Evolutionary conservation across 2,113 vertebrate species (phyloP).

Genomic region (Polypterus senegalus): DNA sequence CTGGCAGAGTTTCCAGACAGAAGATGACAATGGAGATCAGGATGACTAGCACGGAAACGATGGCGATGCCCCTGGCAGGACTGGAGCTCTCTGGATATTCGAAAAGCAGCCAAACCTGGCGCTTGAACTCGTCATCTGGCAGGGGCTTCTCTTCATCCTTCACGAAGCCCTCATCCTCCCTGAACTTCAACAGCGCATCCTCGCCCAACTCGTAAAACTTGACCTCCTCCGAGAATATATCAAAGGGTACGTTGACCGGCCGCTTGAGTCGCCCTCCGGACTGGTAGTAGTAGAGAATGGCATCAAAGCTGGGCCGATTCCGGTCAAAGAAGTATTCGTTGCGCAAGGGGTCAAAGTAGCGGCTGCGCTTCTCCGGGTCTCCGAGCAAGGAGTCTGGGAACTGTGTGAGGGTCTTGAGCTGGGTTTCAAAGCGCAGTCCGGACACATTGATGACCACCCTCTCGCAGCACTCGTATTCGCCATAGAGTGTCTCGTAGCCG

Average conservation of each 20-base stretch:
- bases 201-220: conserved; percentile 96
- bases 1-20: conserved; percentile 89
- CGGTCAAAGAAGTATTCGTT: conserved; percentile 97
- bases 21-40: conserved; percentile 96
- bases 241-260: conserved; percentile 86
- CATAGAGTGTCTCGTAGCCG: conserved; percentile 72
- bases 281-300: conserved; percentile 94
- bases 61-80: conserved; percentile 85
- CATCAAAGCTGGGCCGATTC: conserved; percentile 91
- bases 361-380: conserved; percentile 78
- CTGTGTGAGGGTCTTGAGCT: conserved; percentile 86
- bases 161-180: conserved; percentile 94
- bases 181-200: conserved; percentile 87
- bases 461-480: conserved; percentile 82
- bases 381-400: conserved; percentile 90
- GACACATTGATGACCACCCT: conserved; percentile 94
- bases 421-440: conserved; percentile 88
- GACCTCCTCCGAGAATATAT: conserved; percentile 94
- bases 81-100: conserved; percentile 95
- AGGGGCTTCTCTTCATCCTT: conserved; percentile 85
- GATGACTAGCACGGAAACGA: conserved; percentile 92
- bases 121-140: conserved; percentile 89
- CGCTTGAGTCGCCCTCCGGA: conserved; percentile 88
- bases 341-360: conserved; percentile 90
- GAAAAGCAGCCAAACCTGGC: conserved; percentile 94